A percentile compares a stretch with the other conserved stretches of the same genome.
phyloP scores from a whole-genome alignment of 1,140 invertebrate species.

The Apis laboriosa region DNA sequence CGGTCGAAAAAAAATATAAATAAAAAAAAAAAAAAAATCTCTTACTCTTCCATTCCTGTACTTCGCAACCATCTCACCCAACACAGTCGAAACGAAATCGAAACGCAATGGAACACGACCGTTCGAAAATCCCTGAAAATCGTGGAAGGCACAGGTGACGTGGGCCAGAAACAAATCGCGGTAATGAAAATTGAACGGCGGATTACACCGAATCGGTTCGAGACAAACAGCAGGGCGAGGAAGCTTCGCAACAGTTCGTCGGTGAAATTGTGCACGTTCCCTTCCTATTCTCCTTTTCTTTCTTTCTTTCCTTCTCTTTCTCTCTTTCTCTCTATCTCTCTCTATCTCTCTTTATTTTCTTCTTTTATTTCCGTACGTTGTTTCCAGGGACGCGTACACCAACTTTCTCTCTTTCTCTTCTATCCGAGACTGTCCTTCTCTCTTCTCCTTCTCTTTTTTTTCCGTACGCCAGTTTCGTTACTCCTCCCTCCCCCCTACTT shows the following conservation, averaged over 20 bases:
- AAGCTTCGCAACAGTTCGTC: conserved; percentile 56
- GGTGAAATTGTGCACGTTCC: conserved; percentile 55
- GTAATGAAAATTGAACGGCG: conserved; percentile 64
- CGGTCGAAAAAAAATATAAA: not conserved
- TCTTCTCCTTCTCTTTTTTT: not conserved
- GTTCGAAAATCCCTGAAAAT: not conserved
- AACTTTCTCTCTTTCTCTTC: conserved; percentile 34
- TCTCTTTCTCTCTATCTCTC: no score
- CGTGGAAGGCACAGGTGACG: conserved; percentile 39
- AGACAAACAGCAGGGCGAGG: conserved; percentile 49
- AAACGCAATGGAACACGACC: not conserved
- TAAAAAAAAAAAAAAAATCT: not conserved
- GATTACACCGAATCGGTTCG: conserved; percentile 35
- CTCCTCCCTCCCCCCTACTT: not conserved
- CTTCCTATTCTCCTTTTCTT: not conserved
- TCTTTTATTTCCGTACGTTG: not conserved
- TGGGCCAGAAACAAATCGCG: conserved; percentile 58
- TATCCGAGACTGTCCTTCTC: conserved; percentile 11
- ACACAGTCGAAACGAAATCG: not conserved
- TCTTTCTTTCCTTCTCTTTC: no score
- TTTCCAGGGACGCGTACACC: conserved; percentile 23
- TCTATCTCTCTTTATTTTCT: not conserved
- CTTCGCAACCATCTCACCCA: not conserved
- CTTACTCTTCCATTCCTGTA: not conserved
- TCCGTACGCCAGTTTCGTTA: no score